phyloP scores from a whole-genome alignment of 35 echinoderm and acorn worm genomes.

The Lytechinus pictus region DNA sequence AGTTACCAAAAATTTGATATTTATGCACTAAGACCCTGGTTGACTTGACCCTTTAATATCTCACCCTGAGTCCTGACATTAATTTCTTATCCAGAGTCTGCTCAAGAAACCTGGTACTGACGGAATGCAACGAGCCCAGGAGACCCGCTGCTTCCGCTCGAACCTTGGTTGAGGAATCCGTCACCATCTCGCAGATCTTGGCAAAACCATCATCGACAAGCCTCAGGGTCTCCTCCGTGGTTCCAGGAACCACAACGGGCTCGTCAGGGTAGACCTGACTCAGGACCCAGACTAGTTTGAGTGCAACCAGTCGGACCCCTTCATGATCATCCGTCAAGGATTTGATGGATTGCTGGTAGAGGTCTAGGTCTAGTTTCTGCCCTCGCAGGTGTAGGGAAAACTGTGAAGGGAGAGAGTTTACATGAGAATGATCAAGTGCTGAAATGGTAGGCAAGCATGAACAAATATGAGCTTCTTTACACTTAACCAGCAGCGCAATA shows the following conservation, averaged over 20 bases:
- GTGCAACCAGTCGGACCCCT: slow-evolving; percentile 74
- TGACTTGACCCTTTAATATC: not conserved
- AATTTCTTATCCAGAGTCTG: slow-evolving; percentile 98
- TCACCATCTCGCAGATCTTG: slow-evolving; percentile 97
- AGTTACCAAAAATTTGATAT: too few relatives aligned
- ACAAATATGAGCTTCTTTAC: not conserved
- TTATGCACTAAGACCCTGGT: too few relatives aligned
- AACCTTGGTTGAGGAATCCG: slow-evolving; percentile 74
- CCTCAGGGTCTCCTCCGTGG: slow-evolving; percentile 70
- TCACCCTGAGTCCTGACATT: slow-evolving; percentile 92
- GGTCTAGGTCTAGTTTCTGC: slow-evolving; percentile 74
- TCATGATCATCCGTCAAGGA: slow-evolving; percentile 90
- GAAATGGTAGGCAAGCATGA: not conserved
- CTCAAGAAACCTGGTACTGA: slow-evolving; percentile 83
- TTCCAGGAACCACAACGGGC: slow-evolving; percentile 62
- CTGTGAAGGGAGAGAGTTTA: slow-evolving; percentile 43
- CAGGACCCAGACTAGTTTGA: slow-evolving; percentile 92
- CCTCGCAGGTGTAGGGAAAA: slow-evolving; percentile 83
- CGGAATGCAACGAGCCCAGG: slow-evolving; percentile 85
- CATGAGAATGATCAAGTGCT: not conserved
- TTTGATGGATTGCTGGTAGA: slow-evolving; percentile 75
- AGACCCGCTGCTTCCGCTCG: slow-evolving; percentile 83
- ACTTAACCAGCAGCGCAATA: too few relatives aligned
- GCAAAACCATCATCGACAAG: slow-evolving; percentile 97
- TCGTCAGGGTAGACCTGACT: slow-evolving; percentile 92